A percentile compares a stretch with the other conserved stretches of the same genome.
Conservation (phyloP, 2,113 vertebrate species). For the Mormoops blainvillei region DNA sequence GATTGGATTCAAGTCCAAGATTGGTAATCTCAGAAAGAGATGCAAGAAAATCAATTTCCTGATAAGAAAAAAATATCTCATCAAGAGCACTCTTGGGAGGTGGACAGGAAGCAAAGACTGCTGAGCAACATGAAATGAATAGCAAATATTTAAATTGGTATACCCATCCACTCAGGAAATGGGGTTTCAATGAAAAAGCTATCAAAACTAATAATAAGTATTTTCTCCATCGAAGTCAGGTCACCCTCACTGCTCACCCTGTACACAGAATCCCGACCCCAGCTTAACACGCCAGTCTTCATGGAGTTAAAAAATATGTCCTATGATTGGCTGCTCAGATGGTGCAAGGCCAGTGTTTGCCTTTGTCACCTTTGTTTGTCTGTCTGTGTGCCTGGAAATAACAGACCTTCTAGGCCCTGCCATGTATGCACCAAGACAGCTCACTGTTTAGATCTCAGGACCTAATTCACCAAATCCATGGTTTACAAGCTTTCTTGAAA, state of each 20-base stretch:
- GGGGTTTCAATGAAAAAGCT: not conserved
- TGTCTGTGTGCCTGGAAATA: constrained; percentile 5
- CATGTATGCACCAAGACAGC: not conserved
- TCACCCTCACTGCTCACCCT: not conserved
- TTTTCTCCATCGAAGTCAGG: not conserved
- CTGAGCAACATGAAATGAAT: constrained; percentile 9
- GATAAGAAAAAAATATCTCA: constrained; percentile 45
- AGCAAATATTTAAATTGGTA: constrained; percentile 48
- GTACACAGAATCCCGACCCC: not conserved
- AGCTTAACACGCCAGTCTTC: not conserved
- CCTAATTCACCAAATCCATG: not conserved
- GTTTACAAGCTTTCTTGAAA: constrained; percentile 58
- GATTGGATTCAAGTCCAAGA: constrained; percentile 49
- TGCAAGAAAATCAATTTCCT: constrained; percentile 53
- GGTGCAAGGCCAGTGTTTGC: not conserved
- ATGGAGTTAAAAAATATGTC: not conserved
- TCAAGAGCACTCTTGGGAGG: constrained; percentile 28
- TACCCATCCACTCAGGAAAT: constrained; percentile 27
- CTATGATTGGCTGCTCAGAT: not conserved
- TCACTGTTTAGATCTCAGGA: constrained; percentile 27
- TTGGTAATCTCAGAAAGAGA: constrained; percentile 63
- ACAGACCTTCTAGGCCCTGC: not conserved
- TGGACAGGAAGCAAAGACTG: constrained; percentile 34
- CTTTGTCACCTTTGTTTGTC: not conserved
- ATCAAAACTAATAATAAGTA: constrained; percentile 32